phyloP scores from a whole-genome alignment of 2,113 vertebrate genomes.

The Gasterosteus nipponicus region DNA sequence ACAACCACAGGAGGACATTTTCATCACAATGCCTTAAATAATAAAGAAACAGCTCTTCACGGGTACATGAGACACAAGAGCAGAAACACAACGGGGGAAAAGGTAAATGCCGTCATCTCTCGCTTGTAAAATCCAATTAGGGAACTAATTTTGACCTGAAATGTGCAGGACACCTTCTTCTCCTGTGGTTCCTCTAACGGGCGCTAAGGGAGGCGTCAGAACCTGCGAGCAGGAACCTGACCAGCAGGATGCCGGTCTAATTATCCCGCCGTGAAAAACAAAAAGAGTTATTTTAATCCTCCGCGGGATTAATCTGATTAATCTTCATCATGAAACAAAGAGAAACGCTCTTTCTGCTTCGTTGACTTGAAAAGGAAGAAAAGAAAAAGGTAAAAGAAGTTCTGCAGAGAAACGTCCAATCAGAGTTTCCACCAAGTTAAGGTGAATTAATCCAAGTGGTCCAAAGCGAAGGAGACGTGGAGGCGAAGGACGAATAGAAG shows the following conservation, averaged over 20 bases:
- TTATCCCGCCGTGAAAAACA: constrained; percentile 36
- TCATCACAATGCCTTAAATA: neutral
- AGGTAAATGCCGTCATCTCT: neutral
- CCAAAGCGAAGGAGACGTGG: constrained; percentile 47
- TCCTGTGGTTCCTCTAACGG: neutral
- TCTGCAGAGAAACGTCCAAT: constrained; percentile 48
- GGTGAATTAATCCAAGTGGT: constrained; percentile 51
- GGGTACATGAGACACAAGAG: neutral
- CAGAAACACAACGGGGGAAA: neutral
- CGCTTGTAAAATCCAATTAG: constrained; percentile 7
- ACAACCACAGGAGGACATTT: neutral
- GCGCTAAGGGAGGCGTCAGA: neutral
- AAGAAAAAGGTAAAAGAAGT: neutral
- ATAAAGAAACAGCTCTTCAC: neutral
- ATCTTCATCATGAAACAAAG: constrained; percentile 57
- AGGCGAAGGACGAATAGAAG: constrained; percentile 48
- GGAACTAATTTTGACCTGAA: neutral
- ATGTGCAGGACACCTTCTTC: neutral
- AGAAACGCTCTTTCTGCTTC: constrained; percentile 38
- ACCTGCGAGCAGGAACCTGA: constrained; percentile 7
- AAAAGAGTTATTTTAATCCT: constrained; percentile 48
- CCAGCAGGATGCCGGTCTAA: constrained; percentile 29
- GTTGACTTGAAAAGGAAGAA: constrained; percentile 22
- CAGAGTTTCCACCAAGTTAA: constrained; percentile 53
- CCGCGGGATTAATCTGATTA: constrained; percentile 41